Evolutionary conservation across 64 coral and sea anemone genomes (phyloP), one percentile per base, ranked within the genome.

Genomic region (Dendrophyllia cribrosa): DNA sequence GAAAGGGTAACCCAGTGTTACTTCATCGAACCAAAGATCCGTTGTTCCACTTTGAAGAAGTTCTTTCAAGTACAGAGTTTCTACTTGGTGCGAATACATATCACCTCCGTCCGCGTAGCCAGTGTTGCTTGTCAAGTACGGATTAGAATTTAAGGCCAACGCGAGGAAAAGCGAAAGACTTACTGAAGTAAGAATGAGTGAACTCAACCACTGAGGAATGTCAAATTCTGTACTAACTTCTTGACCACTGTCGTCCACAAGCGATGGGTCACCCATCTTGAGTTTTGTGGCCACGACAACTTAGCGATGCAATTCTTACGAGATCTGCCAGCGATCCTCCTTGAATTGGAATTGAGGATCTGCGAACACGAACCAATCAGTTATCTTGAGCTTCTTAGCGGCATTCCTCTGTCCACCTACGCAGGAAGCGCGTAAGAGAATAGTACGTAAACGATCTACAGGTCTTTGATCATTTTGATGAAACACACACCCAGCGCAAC

Each of bases 71-170:
- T 91, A 77, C 0, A 87, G 74, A 7, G 87, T 87, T 72, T 96
- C 95, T 0, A 56, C 34, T 21, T 93, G 63, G 15, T 96, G 95
- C 3, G 95, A 96, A 22, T 96, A 96, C 95, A 96, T 90, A 17
- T 96, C 95, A 4, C 95, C 91, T 9, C 95, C 91, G 52, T 96
- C 91, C 25, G 91, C 91, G 47, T 78, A 93, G 0, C 95, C 91
- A 24, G 8, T 87, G 56, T 2, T 7, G 62, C 95, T 96, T 3
- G 72, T 86, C n/a, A 96, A 66, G 58, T 90, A 93, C 24, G 47
- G 77, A 53, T 84, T 96, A 46, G 77, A 84, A 19, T 86, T 85
- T 34, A 73, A 22, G 22, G 63, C 55, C 22, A 96, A 58, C 13
- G 91, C 17, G 17, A 93, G 48, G 14, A 91, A 92, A 69, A 96